Base-by-base conservation (phyloP, 2,797 vertebrate species). In the Sciaenops ocellatus region DNA sequence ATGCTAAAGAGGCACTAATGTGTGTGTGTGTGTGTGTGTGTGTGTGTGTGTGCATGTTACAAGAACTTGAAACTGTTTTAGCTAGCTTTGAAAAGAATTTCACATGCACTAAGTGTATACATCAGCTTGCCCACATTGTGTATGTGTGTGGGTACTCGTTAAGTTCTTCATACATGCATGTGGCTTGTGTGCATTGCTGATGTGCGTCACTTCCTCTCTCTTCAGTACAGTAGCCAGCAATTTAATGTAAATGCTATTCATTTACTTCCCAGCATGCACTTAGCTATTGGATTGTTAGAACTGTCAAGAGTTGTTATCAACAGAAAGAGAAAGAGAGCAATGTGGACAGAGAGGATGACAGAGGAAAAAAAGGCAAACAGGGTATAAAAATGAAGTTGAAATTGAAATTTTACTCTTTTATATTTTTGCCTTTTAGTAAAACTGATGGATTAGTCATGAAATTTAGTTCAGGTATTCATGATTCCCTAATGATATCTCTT, bases 191-290 rank as follows among this genome's bases (percentile, higher is more conserved):
- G 52, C 34, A 8, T 38, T 38, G 34, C 34, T 9, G 34, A 38
- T 38, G 52, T 63, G 13, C 68, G 28, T 38, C 24, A 66, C 18
- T 13, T 44, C 7, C 6, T 42, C n/a, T 56, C 26, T 59, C 57
- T 64, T 69, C 44, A 51, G 69, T 17, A 74, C 42, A 50, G 54
- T 24, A 38, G 26, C 28, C 44, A 52, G 34, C 74, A 71, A 68
- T 44, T 68, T 56, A 60, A 17, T 65, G 60, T 70, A 73, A 81
- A 70, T 69, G 71, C 42, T 63, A n/a, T 65, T 78, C 20, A 60
- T 83, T 74, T 72, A 30, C 51, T 54, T 79, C 81, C 46, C 80
- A 79, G 73, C 73, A 67, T 73, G 73, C 62, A 61, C 51, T 44
- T 73, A 15, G 66, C 69, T 48, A 44, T 55, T 9, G 2, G 52